Evolutionary conservation across 2,113 vertebrate species (phyloP).

Genomic region (Entomyzon cyanotis): DNA sequence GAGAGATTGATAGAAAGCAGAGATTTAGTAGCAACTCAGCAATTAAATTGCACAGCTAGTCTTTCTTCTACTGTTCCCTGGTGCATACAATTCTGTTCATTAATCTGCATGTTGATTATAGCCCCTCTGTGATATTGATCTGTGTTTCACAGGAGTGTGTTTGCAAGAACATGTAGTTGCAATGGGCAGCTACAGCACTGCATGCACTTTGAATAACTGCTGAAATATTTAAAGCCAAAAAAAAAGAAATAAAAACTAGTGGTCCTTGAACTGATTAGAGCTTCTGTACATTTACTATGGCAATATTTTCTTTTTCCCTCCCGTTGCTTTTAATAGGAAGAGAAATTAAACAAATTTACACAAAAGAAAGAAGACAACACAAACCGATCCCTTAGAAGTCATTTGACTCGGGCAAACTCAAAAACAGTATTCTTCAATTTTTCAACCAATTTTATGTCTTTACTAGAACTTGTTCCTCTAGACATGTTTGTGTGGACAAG

Average conservation of each 20-base stretch:
- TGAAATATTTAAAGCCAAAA: conserved; percentile 32
- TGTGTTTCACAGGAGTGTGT: conserved; percentile 51
- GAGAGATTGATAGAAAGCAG: conserved; percentile 73
- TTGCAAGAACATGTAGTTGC: conserved; percentile 58
- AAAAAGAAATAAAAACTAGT: not conserved
- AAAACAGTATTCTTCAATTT: not conserved
- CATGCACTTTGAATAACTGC: conserved; percentile 21
- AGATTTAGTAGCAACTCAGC: conserved; percentile 74
- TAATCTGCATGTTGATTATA: conserved; percentile 82
- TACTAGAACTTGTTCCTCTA: not conserved
- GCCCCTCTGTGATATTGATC: conserved; percentile 71
- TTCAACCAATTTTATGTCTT: not conserved
- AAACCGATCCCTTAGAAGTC: not conserved
- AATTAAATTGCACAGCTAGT: conserved; percentile 79
- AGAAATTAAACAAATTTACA: not conserved
- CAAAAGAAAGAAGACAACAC: not conserved
- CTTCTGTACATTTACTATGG: not conserved
- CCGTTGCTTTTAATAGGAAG: not conserved
- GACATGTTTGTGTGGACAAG: not conserved
- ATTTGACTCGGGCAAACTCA: not conserved
- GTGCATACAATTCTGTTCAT: conserved; percentile 70
- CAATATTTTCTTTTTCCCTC: not conserved
- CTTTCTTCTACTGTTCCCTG: conserved; percentile 74
- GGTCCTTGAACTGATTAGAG: not conserved
- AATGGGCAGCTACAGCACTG: conserved; percentile 4